phyloP scores from a whole-genome alignment of 92 coral and sea anemone genomes.

The Zoanthus gigantus region DNA sequence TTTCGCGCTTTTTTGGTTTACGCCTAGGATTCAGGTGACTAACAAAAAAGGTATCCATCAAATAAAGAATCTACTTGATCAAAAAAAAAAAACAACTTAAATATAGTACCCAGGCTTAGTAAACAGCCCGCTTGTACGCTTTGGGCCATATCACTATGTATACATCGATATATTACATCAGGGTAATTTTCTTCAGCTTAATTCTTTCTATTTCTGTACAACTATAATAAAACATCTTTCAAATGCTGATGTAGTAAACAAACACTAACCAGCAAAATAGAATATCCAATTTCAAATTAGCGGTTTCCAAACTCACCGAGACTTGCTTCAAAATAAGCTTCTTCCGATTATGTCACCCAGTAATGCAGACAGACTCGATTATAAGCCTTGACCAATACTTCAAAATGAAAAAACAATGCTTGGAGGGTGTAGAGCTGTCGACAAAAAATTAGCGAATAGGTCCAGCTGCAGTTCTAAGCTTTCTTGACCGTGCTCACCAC shows the following conservation, averaged over 20 bases:
- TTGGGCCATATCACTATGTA: not conserved
- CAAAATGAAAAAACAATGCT: not conserved
- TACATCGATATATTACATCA: constrained; percentile 20
- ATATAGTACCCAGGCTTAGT: not conserved
- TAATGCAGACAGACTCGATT: not conserved
- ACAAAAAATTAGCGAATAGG: not conserved
- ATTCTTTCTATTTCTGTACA: constrained; percentile 37
- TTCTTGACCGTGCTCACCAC: too few species aligned
- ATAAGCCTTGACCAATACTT: not conserved
- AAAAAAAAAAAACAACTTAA: not conserved
- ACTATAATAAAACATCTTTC: constrained; percentile 26
- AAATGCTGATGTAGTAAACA: constrained; percentile 26
- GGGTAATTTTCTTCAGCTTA: not conserved
- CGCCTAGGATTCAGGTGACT: not conserved
- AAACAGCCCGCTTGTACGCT: not conserved
- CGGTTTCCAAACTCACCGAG: not conserved
- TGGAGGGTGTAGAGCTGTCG: not conserved
- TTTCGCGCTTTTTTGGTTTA: not conserved
- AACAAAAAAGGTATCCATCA: not conserved
- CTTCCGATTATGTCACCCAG: not conserved
- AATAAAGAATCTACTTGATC: constrained; percentile 1
- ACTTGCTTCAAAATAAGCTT: not conserved
- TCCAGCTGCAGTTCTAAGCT: not conserved
- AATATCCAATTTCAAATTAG: not conserved
- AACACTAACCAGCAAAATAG: not conserved